A percentile compares a stretch with the other conserved stretches of the same genome.
Evolutionary conservation across 2,797 vertebrate species (phyloP).

Genomic region (Peromyscus melanophrys): DNA sequence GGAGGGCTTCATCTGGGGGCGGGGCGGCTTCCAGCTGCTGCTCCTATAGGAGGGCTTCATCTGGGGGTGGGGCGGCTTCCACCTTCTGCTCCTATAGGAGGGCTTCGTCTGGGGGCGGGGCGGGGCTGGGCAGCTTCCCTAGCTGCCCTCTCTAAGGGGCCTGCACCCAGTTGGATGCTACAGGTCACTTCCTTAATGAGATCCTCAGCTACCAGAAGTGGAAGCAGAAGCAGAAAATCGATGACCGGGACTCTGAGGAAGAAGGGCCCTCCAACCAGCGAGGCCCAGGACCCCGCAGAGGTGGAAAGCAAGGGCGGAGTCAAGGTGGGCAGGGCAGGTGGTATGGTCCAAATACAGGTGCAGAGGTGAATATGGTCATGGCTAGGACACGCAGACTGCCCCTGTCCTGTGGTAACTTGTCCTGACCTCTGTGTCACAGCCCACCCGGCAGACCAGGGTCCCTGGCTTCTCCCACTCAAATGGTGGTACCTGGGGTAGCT

Average conservation of each 20-base stretch:
- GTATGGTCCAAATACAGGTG: not conserved
- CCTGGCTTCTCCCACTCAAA: not conserved
- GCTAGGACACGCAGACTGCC: not conserved
- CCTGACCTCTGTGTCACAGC: too few relatives aligned
- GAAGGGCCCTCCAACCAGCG: constrained; percentile 64
- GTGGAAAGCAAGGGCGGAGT: constrained; percentile 79
- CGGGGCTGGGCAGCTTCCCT: not conserved
- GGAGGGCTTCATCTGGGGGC: not conserved
- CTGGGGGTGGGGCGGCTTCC: not conserved
- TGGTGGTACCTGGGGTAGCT: not conserved
- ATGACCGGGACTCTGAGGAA: constrained; percentile 91
- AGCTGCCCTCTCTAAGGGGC: not conserved
- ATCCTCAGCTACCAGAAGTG: constrained; percentile 95
- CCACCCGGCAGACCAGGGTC: too few relatives aligned
- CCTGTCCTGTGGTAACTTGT: not conserved
- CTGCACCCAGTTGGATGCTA: rapidly evolving
- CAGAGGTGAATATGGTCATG: not conserved
- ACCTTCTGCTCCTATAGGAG: not conserved
- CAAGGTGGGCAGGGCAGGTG: constrained; percentile 67
- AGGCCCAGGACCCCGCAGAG: constrained; percentile 78
- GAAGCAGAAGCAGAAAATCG: constrained; percentile 97
- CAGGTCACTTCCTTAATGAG: constrained; percentile 52
- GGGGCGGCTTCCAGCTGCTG: too few relatives aligned
- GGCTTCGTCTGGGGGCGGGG: not conserved
- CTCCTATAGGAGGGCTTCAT: too few relatives aligned